phyloP scores from a whole-genome alignment of 1,140 invertebrate genomes.

The Lethocerus indicus region DNA sequence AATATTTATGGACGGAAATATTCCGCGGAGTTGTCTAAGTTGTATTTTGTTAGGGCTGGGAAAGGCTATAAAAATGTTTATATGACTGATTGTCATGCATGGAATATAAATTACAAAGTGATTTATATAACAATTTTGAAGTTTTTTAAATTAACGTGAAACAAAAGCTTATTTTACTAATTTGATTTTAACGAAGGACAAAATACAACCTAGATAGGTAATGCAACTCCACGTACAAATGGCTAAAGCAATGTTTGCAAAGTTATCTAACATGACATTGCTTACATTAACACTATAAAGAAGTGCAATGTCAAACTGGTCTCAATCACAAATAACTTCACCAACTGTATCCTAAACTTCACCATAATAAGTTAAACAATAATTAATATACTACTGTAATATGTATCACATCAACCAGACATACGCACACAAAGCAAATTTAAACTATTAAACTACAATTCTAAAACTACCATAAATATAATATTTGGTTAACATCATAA shows the following conservation, averaged over 20 bases:
- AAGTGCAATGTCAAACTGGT: conserved; percentile 12
- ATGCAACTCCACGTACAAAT: conserved; percentile 11
- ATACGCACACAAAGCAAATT: conserved; percentile 16
- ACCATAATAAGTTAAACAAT: conserved; percentile 11
- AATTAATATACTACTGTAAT: neutral
- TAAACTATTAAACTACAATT: conserved; percentile 13
- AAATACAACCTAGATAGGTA: no score
- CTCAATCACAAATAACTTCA: conserved; percentile 13
- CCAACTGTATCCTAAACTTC: conserved; percentile 9
- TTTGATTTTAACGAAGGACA: no score
- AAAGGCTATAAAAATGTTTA: no score
- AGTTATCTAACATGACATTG: conserved; percentile 7
- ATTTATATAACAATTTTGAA: no score
- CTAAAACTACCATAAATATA: conserved; percentile 15
- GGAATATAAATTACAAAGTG: no score
- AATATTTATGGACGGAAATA: conserved; percentile 17
- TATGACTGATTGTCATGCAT: no score
- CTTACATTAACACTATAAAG: conserved; percentile 5
- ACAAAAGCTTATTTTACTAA: no score
- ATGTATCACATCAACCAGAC: conserved; percentile 13
- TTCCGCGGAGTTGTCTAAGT: conserved; percentile 16
- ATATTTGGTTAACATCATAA: conserved; percentile 17
- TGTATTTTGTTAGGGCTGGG: no score
- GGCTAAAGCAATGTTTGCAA: conserved; percentile 11
- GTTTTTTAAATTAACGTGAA: no score